Evolutionary conservation across 2,888 invertebrate genomes (phyloP), one percentile per base, ranked within the genome.

Genomic region (Sinotaia quadrata): DNA sequence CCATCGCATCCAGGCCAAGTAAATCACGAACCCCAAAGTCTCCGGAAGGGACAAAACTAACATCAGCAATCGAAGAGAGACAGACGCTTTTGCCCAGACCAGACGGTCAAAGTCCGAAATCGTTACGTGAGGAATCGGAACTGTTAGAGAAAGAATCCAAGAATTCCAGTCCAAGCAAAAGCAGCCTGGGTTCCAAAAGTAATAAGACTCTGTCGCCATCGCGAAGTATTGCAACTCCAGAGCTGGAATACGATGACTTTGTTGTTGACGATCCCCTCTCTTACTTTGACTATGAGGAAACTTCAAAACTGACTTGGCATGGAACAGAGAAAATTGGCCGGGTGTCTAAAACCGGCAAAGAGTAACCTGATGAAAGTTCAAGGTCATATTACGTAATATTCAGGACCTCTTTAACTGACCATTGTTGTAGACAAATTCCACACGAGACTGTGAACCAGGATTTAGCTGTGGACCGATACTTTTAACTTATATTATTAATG

Each of bases 171-270:
- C 72, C 72, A 65, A 77, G 75, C 49, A 78, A 76, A 52, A 67
- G 70, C 62, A 67, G 75, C 54, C 73, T 68, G 3, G 79, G 81
- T 73, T 73, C 71, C 2, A 70, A 68, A 27, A 78, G 78, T 66
- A 75, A 69, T 54, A 76, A 78, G 57, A 81, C 81, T 4, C 69
- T 80, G 37, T 84, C 84, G 1, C 84, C 84, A 0, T 73, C 83
- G 1, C 77, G 82, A n/a, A 82, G 82, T 71, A 76, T 79, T 44
- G 72, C 77, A 27, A 81, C 82, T 4, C 82, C 84, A 0, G 84
- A 84, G 67, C 75, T 84, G 63, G 84, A 84, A 65, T 84, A 84
- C 69, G 84, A 84, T 62, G 84, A 84, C 54, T 84, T 82, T 69
- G 78, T 84, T 5, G 82, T 83, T 69, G 84, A 84, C 68, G 84